Evolutionary conservation across 2,113 vertebrate genomes (phyloP).

Genomic region (Lagopus muta): DNA sequence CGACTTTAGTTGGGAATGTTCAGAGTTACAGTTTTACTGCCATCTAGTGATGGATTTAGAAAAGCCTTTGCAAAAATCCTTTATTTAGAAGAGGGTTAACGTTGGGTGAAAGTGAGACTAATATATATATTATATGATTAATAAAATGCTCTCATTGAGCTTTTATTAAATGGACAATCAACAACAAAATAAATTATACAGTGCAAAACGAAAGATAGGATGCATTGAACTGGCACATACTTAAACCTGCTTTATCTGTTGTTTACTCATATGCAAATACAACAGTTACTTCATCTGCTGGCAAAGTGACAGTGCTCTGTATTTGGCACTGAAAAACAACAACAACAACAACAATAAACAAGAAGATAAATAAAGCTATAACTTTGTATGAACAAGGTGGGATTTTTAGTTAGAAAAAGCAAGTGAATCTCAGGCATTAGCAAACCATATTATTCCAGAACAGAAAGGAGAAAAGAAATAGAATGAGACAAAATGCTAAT

Average conservation of each 20-base stretch:
- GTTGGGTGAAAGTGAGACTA: neutral
- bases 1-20: neutral
- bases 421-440: neutral
- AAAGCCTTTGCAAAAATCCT: neutral
- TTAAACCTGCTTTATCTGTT: neutral
- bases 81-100: neutral
- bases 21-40: constrained; percentile 71
- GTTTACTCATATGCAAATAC: neutral
- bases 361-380: neutral
- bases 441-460: neutral
- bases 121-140: neutral
- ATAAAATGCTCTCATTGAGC: neutral
- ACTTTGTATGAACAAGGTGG: fast-evolving
- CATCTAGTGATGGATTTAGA: constrained; percentile 70
- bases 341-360: neutral
- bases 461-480: neutral
- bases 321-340: neutral
- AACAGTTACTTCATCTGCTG: neutral
- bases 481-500: neutral
- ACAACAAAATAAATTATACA: neutral
- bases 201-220: neutral
- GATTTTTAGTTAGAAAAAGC: neutral
- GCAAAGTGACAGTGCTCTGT: fast-evolving
- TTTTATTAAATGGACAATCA: neutral
- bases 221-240: fast-evolving